A percentile compares a stretch with the other conserved stretches of the same genome.
phyloP scores from a whole-genome alignment of 2,797 vertebrate species.

The Loris lydekkerianus region DNA sequence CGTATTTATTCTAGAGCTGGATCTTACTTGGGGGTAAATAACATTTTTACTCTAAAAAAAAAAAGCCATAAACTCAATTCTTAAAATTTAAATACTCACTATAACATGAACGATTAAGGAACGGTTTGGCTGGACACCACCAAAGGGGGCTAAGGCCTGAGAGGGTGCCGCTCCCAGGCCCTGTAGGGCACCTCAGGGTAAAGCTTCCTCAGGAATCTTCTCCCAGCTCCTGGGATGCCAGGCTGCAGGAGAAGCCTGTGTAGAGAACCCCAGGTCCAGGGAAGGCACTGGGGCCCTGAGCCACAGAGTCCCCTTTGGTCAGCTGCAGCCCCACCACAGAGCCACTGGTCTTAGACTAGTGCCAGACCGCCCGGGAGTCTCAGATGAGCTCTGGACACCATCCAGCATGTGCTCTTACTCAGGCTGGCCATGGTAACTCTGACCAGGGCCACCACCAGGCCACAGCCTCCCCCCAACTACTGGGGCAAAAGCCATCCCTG shows the following conservation, averaged over 20 bases:
- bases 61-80: background rate
- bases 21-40: background rate
- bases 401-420: rapidly evolving
- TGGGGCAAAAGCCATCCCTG: background rate
- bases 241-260: background rate
- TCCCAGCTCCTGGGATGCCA: background rate
- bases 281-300: background rate
- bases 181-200: background rate
- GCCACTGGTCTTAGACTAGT: background rate
- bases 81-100: background rate
- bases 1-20: background rate
- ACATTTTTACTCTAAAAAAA: background rate
- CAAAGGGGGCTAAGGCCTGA: background rate
- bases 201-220: background rate
- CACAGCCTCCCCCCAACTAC: background rate
- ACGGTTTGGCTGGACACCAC: rapidly evolving
- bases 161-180: background rate
- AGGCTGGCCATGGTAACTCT: background rate
- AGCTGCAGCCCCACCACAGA: background rate
- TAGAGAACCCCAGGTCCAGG: background rate
- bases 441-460: background rate
- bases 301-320: rapidly evolving
- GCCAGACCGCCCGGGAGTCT: background rate
- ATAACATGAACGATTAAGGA: rapidly evolving
- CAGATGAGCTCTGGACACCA: background rate